Percentiles rank a stretch among this genome's conserved stretches.
These are phyloP conservation scores for Geotrypetes seraphini DNA, from an alignment of 2,797 vertebrate species.

Conservation along the genomic window DNA sequence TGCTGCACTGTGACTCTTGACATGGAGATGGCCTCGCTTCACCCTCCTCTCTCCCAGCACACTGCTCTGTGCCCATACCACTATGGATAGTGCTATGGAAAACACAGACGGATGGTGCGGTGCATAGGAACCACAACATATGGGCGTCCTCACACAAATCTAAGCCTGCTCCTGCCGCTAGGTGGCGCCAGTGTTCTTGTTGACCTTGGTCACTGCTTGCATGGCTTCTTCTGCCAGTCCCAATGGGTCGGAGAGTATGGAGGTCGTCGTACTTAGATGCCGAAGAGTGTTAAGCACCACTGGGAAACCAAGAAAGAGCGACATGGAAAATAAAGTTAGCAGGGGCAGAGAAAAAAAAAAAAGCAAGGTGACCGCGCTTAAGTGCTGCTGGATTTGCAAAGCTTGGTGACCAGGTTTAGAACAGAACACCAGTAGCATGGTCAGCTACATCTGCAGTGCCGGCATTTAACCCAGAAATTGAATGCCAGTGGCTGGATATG, in stretches of 20 bases:
- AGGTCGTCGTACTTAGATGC: conserved; percentile 80
- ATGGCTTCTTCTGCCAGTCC: conserved; percentile 74
- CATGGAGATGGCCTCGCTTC: too few relatives aligned
- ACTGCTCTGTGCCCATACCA: neutral
- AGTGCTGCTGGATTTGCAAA: too few relatives aligned
- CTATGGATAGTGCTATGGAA: neutral
- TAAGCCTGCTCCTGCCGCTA: too few relatives aligned
- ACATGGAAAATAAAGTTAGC: too few relatives aligned
- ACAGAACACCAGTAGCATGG: too few relatives aligned
- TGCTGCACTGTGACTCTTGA: neutral
- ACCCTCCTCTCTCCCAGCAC: too few relatives aligned
- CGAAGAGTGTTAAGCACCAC: conserved; percentile 81
- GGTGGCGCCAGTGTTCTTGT: too few relatives aligned
- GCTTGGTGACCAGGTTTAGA: too few relatives aligned
- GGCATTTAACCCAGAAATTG: too few relatives aligned
- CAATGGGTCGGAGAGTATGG: conserved; percentile 74
- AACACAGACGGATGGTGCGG: neutral
- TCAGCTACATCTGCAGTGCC: too few relatives aligned
- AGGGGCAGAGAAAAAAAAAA: rapidly evolving
- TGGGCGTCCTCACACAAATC: too few relatives aligned
- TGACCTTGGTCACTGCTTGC: conserved; percentile 51
- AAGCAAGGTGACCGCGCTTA: neutral
- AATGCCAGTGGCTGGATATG: too few relatives aligned
- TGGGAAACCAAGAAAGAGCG: conserved; percentile 2
- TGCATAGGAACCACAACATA: neutral